Evolutionary conservation across 2,113 vertebrate species (phyloP), one percentile per base, ranked within the genome.

Genomic region (Forbesichthys agassizii): DNA sequence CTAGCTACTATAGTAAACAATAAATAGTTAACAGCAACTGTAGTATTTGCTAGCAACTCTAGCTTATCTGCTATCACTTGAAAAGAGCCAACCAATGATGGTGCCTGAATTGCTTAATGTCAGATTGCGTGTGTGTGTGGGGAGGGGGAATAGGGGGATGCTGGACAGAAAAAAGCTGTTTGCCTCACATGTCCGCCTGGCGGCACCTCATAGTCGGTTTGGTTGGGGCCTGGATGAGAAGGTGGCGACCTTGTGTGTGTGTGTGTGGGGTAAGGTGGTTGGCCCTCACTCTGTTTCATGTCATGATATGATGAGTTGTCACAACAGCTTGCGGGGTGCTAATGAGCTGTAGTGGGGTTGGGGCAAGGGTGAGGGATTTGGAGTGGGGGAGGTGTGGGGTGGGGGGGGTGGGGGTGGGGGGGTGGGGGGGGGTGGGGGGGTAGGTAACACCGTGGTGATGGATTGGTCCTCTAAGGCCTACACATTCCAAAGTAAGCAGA

Each of bases 251-350:
- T 89, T 55, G 76, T 42, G 51, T 79, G 73, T 81, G 88, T n/a
- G 55, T 14, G 42, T n/a, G 14, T 49, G 46, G 4, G 5, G 3
- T 9, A 5, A 56, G 47, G 16, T 18, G 36, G 46, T 66, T 13
- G 62, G 81, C 79, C 80, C 85, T 83, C 82, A 11, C 82, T 83
- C 74, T 81, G 88, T 87, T 91, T 92, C 85, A 81, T 89, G 86
- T 88, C 91, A 91, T 91, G 90, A 92, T 92, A 92, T 90, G 90
- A 93, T 92, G 90, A 92, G 87, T 87, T 92, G 91, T 92, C 92
- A 92, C 88, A 88, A 88, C 87, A 86, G 88, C 88, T 89, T 66
- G 85, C 79, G 68, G 83, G 85, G 84, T 69, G 81, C 91, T 93
- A 92, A 92, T 91, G 91, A 92, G 92, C 89, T 91, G 89, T 84